Evolutionary conservation across 2,113 vertebrate genomes (phyloP), one percentile per base, ranked within the genome.

Genomic region (Stigmatopora nigra): DNA sequence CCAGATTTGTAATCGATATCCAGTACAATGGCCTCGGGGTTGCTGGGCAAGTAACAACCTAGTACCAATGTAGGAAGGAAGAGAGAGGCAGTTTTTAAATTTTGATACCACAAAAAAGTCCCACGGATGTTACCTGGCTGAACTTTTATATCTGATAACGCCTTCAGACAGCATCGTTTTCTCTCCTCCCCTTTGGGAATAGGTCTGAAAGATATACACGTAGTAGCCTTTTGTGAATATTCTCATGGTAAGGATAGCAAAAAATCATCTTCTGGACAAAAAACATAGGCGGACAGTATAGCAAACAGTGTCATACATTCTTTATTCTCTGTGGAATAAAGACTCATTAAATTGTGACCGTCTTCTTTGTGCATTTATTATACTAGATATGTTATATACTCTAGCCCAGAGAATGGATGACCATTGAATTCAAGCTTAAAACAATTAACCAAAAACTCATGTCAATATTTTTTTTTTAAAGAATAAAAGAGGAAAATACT

Each of bases 1-100:
- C 97, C 96, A 8, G 97, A 99, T 82, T 95, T 96, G 84, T 98
- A 99, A 89, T 99, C 97, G 0, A 99, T 99, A 85, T 99, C 97
- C 63, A 98, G 83, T 56, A 99, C 97, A 1, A 99, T 98, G 36
- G 97, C 95, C 84, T 99, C 97, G 5, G 97, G 97, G 74, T 99
- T 99, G 84, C 97, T 99, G 8, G 97, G 97, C 51, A 99, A 88
- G 77, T 99, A 99, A 76, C 97, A 99, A 68, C 97, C 97, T 99
- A 63, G 22, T 74, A 59, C 63, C 76, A 48, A n/a, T 3, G n/a
- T 13, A 35, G 1, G 15, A 1, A 20, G 10, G 10, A 9, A n/a
- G 17, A 65, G 3, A 55, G 7, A 45, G 14, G 52, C 22, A 38
- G 8, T n/a, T 49, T 20, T 35, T 15, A 64, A 11, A 12, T 3